These are phyloP conservation scores for Scolopax rusticola DNA, from an alignment of 2,797 vertebrate genomes.

Conservation along the genomic window DNA sequence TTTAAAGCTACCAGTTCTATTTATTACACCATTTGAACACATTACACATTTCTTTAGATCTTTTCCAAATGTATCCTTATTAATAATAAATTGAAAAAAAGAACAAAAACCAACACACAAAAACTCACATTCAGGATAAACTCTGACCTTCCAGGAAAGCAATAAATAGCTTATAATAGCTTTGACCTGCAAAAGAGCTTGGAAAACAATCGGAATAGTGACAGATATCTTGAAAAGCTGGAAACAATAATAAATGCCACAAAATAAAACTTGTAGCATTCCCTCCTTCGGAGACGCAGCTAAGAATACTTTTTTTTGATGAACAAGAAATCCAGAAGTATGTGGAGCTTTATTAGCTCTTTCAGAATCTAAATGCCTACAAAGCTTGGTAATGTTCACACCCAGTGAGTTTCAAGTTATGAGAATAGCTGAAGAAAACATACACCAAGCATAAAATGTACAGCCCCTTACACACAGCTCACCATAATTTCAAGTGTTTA, in stretches of 20 bases:
- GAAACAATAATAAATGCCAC: constrained; percentile 26
- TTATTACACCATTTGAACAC: not conserved
- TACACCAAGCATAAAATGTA: constrained; percentile 14
- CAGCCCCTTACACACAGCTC: not conserved
- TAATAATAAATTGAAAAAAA: not conserved
- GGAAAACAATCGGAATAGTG: constrained; percentile 15
- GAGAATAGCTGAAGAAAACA: constrained; percentile 57
- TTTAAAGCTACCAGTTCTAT: not conserved
- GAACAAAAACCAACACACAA: not conserved
- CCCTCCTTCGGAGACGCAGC: not conserved
- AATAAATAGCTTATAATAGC: not conserved
- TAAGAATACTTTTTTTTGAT: constrained; percentile 35
- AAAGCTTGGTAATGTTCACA: constrained; percentile 49
- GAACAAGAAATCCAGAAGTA: constrained; percentile 37
- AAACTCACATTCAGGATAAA: not conserved
- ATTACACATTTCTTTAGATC: not conserved
- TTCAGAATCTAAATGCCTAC: constrained; percentile 58
- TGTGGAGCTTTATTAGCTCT: constrained; percentile 32
- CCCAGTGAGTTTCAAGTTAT: constrained; percentile 16
- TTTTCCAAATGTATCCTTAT: not conserved
- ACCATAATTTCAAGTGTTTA: constrained; percentile 26
- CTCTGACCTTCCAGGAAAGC: not conserved
- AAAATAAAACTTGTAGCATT: constrained; percentile 37
- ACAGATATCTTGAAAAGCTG: not conserved
- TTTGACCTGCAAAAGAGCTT: constrained; percentile 19